phyloP scores from a whole-genome alignment of 2,888 invertebrate genomes.

The Epirrita christyi region DNA sequence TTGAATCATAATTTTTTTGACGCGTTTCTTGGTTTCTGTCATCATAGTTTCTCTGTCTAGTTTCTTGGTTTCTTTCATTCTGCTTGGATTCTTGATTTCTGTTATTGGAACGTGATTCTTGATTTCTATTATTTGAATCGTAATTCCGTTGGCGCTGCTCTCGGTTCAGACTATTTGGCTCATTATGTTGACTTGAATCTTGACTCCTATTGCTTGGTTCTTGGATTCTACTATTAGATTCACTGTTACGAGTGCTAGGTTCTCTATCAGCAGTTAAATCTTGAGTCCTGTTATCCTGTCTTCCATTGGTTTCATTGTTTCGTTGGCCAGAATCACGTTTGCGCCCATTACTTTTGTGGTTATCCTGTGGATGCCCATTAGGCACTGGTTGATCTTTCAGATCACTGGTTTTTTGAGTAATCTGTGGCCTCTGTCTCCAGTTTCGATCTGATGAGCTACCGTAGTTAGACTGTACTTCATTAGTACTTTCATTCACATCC shows the following conservation, averaged over 20 bases:
- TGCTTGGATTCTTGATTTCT: slow-evolving; percentile 31
- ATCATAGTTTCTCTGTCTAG: slow-evolving; percentile 14
- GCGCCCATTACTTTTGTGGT: slow-evolving; percentile 48
- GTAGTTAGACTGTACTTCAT: slow-evolving; percentile 45
- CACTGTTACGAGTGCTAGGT: slow-evolving; percentile 30
- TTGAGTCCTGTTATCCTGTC: slow-evolving; percentile 33
- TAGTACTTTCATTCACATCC: slow-evolving; percentile 40
- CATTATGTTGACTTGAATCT: slow-evolving; percentile 36
- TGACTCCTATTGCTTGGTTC: slow-evolving; percentile 38
- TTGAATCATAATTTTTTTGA: slow-evolving; percentile 26
- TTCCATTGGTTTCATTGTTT: slow-evolving; percentile 43
- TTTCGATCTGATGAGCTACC: slow-evolving; percentile 63
- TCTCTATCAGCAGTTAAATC: slow-evolving; percentile 11
- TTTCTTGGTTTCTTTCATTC: not conserved
- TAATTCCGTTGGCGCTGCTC: slow-evolving; percentile 23
- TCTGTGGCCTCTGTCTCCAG: slow-evolving; percentile 70
- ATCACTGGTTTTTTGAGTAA: slow-evolving; percentile 46
- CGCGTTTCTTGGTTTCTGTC: not conserved
- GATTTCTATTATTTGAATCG: slow-evolving; percentile 35
- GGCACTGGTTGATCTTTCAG: slow-evolving; percentile 40
- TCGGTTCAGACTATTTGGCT: slow-evolving; percentile 31
- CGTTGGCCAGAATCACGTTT: slow-evolving; percentile 47
- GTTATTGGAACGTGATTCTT: slow-evolving; percentile 9
- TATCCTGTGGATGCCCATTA: slow-evolving; percentile 48
- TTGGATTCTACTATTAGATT: slow-evolving; percentile 38